Evolutionary conservation across 2,113 vertebrate species (phyloP).

Genomic region (Anas platyrhynchos): DNA sequence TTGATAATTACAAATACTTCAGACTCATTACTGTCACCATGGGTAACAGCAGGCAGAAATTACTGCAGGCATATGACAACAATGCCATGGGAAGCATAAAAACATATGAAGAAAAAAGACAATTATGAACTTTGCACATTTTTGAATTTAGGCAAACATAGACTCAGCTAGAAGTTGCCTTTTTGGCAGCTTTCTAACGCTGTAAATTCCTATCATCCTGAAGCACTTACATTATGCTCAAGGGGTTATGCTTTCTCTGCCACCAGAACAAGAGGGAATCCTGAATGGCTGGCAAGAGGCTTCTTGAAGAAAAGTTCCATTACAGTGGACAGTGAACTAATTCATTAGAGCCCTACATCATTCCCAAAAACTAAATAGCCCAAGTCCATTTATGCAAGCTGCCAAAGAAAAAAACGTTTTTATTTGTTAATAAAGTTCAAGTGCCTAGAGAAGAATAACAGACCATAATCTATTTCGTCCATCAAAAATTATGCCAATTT

Average conservation of each 20-base stretch:
- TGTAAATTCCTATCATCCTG: slow-evolving; percentile 29
- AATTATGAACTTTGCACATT: slow-evolving; percentile 25
- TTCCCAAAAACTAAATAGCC: slow-evolving; percentile 48
- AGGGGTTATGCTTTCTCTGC: slow-evolving; percentile 65
- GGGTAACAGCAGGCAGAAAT: slow-evolving; percentile 2
- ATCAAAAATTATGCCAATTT: slow-evolving; percentile 12
- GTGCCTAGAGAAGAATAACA: slow-evolving; percentile 30
- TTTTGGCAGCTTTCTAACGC: slow-evolving; percentile 46
- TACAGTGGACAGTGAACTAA: slow-evolving; percentile 64
- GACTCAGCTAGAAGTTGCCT: slow-evolving; percentile 28
- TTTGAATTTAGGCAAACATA: slow-evolving; percentile 27
- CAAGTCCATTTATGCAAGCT: slow-evolving; percentile 23
- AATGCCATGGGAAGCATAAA: slow-evolving; percentile 30
- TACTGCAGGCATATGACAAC: background rate
- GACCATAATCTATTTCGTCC: background rate
- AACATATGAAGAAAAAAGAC: slow-evolving; percentile 21
- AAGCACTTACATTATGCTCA: slow-evolving; percentile 56
- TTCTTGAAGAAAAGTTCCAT: slow-evolving; percentile 59
- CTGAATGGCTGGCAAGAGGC: slow-evolving; percentile 57
- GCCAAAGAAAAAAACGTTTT: slow-evolving; percentile 1
- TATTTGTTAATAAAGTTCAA: slow-evolving; percentile 1
- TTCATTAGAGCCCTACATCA: slow-evolving; percentile 53
- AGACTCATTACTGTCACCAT: background rate
- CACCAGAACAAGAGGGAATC: slow-evolving; percentile 54
- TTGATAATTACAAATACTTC: background rate